Percentiles rank a stretch among this genome's conserved stretches.
These are phyloP conservation scores for Synodontis membranacea DNA, from an alignment of 2,113 vertebrate species.

Conservation along the genomic window DNA sequence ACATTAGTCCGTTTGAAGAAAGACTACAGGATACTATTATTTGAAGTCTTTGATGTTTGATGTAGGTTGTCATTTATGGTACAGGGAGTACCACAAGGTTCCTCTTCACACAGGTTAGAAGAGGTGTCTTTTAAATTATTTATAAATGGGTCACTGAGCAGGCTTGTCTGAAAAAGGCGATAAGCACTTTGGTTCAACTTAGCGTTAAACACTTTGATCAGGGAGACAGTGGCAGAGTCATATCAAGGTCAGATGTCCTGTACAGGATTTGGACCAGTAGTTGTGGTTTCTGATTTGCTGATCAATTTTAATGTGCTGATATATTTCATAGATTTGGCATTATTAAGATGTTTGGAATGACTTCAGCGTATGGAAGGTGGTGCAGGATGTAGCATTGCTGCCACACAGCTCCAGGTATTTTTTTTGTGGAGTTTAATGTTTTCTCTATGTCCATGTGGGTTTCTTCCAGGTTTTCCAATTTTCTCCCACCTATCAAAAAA, in stretches of 20 bases:
- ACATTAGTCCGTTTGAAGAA: background rate
- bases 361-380: background rate
- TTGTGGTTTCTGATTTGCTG: background rate
- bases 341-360: background rate
- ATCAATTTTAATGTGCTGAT: background rate
- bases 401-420: background rate
- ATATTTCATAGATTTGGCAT: background rate
- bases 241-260: background rate
- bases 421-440: background rate
- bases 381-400: background rate
- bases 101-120: background rate
- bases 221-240: background rate
- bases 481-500: background rate
- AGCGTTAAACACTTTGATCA: background rate
- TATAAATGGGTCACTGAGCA: constrained; percentile 1
- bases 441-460: background rate
- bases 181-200: background rate
- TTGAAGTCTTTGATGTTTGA: constrained; percentile 1
- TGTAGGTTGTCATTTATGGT: background rate
- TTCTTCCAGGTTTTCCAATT: background rate
- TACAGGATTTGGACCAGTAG: background rate
- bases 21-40: background rate
- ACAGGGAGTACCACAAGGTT: background rate
- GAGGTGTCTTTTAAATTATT: background rate
- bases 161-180: background rate